A percentile compares a stretch with the other conserved stretches of the same genome.
These are phyloP conservation scores for Philereme vetulata DNA, from an alignment of 2,888 invertebrate species.

Conservation along the genomic window DNA sequence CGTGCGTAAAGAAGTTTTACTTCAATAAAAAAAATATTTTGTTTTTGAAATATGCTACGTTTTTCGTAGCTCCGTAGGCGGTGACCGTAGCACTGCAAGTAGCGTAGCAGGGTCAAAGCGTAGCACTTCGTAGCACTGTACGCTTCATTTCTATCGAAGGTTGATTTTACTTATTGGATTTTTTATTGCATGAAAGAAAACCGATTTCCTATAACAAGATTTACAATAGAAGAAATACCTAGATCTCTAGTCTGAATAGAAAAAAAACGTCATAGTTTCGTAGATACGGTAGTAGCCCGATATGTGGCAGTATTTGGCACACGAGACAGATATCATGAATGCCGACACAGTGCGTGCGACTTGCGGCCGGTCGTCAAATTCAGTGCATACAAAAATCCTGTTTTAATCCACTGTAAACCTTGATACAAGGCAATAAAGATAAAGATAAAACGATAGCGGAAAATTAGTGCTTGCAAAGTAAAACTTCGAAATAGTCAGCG, in stretches of 20 bases:
- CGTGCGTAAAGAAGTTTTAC: no score
- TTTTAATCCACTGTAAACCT: conserved; percentile 40
- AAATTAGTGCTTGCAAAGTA: conserved; percentile 14
- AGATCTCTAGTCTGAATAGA: background rate
- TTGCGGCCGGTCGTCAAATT: conserved; percentile 41
- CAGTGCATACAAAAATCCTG: conserved; percentile 33
- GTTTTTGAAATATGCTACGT: background rate
- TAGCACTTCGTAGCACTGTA: conserved; percentile 14
- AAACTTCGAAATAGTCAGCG: conserved; percentile 24
- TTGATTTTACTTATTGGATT: background rate
- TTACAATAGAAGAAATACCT: background rate
- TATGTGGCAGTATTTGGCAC: conserved; percentile 51
- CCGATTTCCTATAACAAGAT: background rate
- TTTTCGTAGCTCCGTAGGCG: conserved; percentile 19
- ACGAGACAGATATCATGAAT: conserved; percentile 50
- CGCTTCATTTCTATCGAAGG: background rate
- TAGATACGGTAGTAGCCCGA: conserved; percentile 14
- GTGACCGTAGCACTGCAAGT: conserved; percentile 14
- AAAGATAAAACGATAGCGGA: conserved; percentile 26
- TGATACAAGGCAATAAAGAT: conserved; percentile 42
- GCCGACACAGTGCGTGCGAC: conserved; percentile 45
- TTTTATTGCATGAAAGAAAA: background rate
- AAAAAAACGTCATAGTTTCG: conserved; percentile 12
- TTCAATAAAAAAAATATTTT: no score
- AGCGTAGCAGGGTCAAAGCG: conserved; percentile 29